Base-by-base conservation (phyloP, 1,140 invertebrate genomes). In the Bombus sibiricus region DNA sequence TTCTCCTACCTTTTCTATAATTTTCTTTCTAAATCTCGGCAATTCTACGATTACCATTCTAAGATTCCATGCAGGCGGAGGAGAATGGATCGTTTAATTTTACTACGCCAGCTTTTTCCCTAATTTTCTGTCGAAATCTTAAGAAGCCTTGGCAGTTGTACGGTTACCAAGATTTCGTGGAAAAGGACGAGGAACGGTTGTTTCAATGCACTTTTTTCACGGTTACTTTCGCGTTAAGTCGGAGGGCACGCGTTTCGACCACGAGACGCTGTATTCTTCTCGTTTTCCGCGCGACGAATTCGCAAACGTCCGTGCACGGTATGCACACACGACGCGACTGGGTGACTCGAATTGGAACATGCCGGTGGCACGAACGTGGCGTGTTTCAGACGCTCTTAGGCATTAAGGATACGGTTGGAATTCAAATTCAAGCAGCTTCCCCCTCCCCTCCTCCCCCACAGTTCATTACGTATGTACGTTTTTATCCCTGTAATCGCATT, bases 311-410 rank as follows among this genome's bases (percentile, higher is more conserved):
- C 47, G 47, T 53, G 47, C 47, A 53, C 18, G 18, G 18, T 53
- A 18, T 22, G 47, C 47, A 62, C 71, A 47, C 39, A 57, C 69
- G 47, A 62, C 37, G 68, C 41, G 57, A 34, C 53, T 12, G 5
- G 47, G 25, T 5, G 37, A 34, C 79, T 69, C 28, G 39, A 82
- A 82, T 74, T 74, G 71, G 80, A 57, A 73, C 69, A 57, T 28
- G 39, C 18, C n/a, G 39, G 8, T 34, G 9, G 39, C 64, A 41
- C 77, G 62, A 53, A 32, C 43, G 43, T 32, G 76, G 28, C 59
- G 59, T 41, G 57, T 34, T 39, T 68, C 28, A 41, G 57, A 68
- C 62, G 77, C 62, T 81, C 28, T 25, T 34, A 57, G 57, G 28
- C 34, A 12, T 39, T 41, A 15, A 57, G 66, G 68, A 53, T 25